phyloP scores from a whole-genome alignment of 92 coral and sea anemone genomes.

The Phymanthus crucifer region DNA sequence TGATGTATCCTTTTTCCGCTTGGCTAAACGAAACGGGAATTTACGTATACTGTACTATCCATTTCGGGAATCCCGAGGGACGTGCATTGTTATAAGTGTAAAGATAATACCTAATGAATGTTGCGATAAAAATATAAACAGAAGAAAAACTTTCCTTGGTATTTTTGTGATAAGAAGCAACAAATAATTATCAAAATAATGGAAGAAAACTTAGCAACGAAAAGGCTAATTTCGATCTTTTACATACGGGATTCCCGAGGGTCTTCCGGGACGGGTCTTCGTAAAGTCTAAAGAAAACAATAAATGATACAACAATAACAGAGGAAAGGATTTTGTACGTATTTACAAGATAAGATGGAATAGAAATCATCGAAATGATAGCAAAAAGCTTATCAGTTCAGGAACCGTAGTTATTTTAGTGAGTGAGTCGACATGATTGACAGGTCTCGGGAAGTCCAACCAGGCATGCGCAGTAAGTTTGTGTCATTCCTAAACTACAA shows the following conservation, averaged over 20 bases:
- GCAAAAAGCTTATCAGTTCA: neutral
- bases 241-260: neutral
- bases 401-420: neutral
- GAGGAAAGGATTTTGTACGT: neutral
- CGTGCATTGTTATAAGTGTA: too few species aligned
- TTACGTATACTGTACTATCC: too few species aligned
- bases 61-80: neutral
- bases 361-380: neutral
- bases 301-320: neutral
- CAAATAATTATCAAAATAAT: too few species aligned
- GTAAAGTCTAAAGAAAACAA: too few species aligned
- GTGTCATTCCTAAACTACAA: constrained; percentile 13
- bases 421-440: constrained; percentile 27
- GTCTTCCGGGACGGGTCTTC: neutral
- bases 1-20: constrained; percentile 1
- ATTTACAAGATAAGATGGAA: neutral
- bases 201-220: too few species aligned
- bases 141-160: too few species aligned
- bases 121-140: too few species aligned
- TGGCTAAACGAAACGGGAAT: neutral
- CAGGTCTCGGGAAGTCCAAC: constrained; percentile 27
- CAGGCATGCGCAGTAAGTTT: constrained; percentile 34
- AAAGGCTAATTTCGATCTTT: neutral
- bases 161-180: too few species aligned
- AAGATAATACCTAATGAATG: too few species aligned